Base-by-base conservation (phyloP, 2,797 vertebrate species). In the Anguilla megastoma region DNA sequence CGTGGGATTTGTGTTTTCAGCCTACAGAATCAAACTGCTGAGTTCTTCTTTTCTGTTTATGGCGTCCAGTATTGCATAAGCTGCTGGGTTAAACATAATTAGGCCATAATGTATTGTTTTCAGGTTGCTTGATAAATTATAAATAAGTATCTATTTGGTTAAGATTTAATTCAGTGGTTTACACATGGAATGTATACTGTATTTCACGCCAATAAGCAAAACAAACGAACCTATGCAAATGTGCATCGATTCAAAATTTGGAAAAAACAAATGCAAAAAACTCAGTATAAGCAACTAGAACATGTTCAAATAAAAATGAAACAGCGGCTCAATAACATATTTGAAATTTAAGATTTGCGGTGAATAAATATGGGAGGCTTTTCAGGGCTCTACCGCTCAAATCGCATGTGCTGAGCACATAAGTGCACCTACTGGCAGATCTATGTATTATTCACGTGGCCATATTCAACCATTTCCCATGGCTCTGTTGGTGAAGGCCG, bases 21-120 rank as follows among this genome's bases (percentile, higher is more conserved):
- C 93, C 85, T 86, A 90, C 89, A 90, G 48, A 5, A 12, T 27
- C 85, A 71, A 90, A 89, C 87, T 92, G 94, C 90, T 93, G 93
- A 93, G 80, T 91, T 90, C 71, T 50, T 52, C 3, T 86, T 92
- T 92, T 54, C 80, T 86, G 66, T 88, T 30, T 86, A 91, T 90
- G 91, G 90, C 87, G 84, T 84, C 89, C 58, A 87, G 85, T 52
- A 33, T 89, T 91, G 88, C 88, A 74, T 82, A 76, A 88, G 86
- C 84, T 48, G 48, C 79, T 85, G 76, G 18, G 41, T 80, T 80
- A n/a, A 41, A 48, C 7, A 41, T 41, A 80, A 48, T 80, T 48
- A 45, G 76, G 18, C 41, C 24, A 10, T 6, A 48, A 48, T 50
- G 21, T n/a, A 41, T 24, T 8, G 45, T 50, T 50, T 82, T 82